phyloP scores from a whole-genome alignment of 2,888 invertebrate species.

The Candidula unifasciata region DNA sequence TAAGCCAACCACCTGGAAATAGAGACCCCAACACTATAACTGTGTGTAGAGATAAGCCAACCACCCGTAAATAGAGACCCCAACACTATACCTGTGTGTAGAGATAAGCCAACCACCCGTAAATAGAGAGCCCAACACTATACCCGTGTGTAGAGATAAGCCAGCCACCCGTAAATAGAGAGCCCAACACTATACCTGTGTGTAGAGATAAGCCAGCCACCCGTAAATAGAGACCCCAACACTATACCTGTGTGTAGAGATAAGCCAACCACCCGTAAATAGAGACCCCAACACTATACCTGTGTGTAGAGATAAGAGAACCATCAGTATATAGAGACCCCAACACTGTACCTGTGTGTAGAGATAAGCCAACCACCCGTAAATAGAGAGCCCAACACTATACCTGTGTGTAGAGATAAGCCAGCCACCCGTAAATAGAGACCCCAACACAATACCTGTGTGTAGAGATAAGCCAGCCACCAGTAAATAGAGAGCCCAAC shows the following conservation, averaged over 20 bases:
- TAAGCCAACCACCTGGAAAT: conserved; percentile 91
- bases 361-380: conserved; percentile 93
- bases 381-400: conserved; percentile 92
- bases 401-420: conserved; percentile 89
- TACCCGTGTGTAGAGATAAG: conserved; percentile 89
- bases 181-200: conserved; percentile 91
- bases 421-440: conserved; percentile 93
- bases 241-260: conserved; percentile 91
- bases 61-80: conserved; percentile 94
- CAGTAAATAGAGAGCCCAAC: conserved; percentile 91
- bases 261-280: conserved; percentile 91
- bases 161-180: conserved; percentile 93
- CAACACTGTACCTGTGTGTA: conserved; percentile 88
- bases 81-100: conserved; percentile 88
- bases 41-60: conserved; percentile 88
- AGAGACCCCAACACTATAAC: conserved; percentile 92
- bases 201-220: conserved; percentile 90
- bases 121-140: conserved; percentile 92
- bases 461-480: conserved; percentile 90
- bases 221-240: conserved; percentile 91
- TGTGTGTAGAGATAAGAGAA: conserved; percentile 88
- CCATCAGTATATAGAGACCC: conserved; percentile 95
- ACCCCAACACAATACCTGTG: conserved; percentile 91
- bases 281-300: conserved; percentile 92
- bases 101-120: conserved; percentile 93